phyloP scores from a whole-genome alignment of 2,113 vertebrate genomes.

The Pelusios castaneus region DNA sequence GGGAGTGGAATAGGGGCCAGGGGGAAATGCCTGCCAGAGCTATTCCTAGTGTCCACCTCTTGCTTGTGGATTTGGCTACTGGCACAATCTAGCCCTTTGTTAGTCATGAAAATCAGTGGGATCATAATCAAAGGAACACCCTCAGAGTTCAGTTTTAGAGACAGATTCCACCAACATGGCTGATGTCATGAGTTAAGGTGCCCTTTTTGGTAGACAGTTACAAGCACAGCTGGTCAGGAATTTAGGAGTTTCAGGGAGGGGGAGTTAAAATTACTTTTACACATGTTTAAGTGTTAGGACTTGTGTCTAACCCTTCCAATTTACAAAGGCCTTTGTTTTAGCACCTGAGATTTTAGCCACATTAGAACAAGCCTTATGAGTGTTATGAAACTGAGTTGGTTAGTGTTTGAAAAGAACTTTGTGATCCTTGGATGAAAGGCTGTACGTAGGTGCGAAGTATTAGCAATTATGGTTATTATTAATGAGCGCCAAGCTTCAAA shows the following conservation, averaged over 20 bases:
- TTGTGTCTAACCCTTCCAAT: not conserved
- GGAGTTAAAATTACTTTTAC: not conserved
- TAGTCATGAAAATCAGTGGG: not conserved
- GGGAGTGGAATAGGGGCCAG: not conserved
- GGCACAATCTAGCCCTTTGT: not conserved
- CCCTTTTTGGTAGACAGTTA: not conserved
- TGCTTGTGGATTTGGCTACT: not conserved
- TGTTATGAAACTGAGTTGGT: slow-evolving; percentile 13
- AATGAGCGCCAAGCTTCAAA: not conserved
- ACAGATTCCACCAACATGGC: not conserved
- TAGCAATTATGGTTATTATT: not conserved
- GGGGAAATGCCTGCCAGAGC: not conserved
- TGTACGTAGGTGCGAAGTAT: not conserved
- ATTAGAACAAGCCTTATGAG: not conserved
- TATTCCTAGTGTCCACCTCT: not conserved
- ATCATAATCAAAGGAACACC: not conserved
- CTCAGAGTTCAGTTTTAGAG: not conserved
- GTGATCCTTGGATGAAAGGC: not conserved
- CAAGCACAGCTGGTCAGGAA: not conserved
- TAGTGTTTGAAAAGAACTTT: not conserved
- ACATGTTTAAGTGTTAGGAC: not conserved
- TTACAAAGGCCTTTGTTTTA: slow-evolving; percentile 7
- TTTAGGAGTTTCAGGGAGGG: not conserved
- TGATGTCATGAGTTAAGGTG: not conserved
- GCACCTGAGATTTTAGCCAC: not conserved